These are phyloP conservation scores for Xestia c-nigrum DNA, from an alignment of 2,888 invertebrate genomes.

Conservation along the genomic window DNA sequence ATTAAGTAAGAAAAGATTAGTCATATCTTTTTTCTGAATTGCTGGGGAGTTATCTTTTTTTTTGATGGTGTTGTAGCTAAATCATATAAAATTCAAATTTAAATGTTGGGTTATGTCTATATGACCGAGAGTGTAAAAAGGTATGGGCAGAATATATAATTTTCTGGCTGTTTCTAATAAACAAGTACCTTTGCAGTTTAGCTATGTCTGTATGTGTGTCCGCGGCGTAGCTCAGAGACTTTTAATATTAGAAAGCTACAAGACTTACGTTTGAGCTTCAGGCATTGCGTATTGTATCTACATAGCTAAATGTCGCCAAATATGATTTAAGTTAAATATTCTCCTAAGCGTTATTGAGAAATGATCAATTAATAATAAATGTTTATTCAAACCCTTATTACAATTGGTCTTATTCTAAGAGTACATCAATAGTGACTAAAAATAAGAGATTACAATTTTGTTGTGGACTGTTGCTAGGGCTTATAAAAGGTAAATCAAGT, in stretches of 20 bases:
- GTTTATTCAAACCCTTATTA: too few relatives aligned
- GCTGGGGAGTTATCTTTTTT: background rate
- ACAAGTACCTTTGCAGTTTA: background rate
- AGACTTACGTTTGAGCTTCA: background rate
- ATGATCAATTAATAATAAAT: too few relatives aligned
- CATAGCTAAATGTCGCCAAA: background rate
- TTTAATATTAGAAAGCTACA: background rate
- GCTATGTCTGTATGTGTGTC: background rate
- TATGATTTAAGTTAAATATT: too few relatives aligned
- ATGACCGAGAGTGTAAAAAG: background rate
- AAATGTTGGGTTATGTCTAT: background rate
- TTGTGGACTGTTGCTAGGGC: too few relatives aligned
- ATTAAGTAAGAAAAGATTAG: background rate
- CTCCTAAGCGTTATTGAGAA: background rate
- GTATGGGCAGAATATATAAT: background rate
- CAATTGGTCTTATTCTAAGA: too few relatives aligned
- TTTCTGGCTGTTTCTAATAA: background rate
- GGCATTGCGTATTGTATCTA: background rate
- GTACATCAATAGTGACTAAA: too few relatives aligned
- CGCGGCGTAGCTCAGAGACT: background rate
- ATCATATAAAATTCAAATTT: background rate
- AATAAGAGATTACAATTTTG: too few relatives aligned
- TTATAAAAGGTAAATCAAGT: too few relatives aligned
- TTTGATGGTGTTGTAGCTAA: background rate
- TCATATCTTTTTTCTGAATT: background rate